Evolutionary conservation across 64 coral and sea anemone genomes (phyloP).

Genomic region (Platygyra sinensis): DNA sequence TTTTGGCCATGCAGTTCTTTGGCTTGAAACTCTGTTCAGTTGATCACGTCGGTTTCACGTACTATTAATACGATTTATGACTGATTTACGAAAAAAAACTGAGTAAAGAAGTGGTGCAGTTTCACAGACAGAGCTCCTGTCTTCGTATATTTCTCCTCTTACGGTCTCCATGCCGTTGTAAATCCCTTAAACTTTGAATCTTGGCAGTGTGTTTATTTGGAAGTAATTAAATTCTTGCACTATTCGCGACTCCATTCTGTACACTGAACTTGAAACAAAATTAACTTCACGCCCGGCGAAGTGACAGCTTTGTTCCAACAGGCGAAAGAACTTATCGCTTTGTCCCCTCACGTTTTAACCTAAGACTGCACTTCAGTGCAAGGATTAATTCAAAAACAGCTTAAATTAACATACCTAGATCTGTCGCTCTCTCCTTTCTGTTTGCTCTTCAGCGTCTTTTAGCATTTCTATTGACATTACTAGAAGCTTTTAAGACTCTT

Average conservation of each 20-base stretch:
- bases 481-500: too few species aligned
- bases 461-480: slow-evolving; percentile 9
- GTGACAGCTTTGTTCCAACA: background rate
- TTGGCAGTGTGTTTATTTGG: background rate
- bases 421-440: background rate
- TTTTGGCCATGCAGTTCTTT: too few species aligned
- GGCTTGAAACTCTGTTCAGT: too few species aligned
- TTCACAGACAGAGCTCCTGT: too few species aligned
- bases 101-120: too few species aligned
- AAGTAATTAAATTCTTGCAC: background rate
- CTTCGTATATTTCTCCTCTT: too few species aligned
- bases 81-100: too few species aligned
- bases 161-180: background rate
- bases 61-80: too few species aligned
- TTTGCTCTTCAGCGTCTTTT: background rate
- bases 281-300: background rate
- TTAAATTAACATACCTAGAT: background rate
- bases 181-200: background rate
- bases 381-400: background rate
- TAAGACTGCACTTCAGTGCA: background rate
- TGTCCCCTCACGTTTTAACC: background rate
- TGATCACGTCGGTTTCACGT: too few species aligned
- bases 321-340: background rate
- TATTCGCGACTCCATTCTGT: background rate
- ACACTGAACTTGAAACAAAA: background rate